A percentile compares a stretch with the other conserved stretches of the same genome.
Evolutionary conservation across 2,888 invertebrate genomes (phyloP).

Genomic region (Marasmarcha lunaedactyla): DNA sequence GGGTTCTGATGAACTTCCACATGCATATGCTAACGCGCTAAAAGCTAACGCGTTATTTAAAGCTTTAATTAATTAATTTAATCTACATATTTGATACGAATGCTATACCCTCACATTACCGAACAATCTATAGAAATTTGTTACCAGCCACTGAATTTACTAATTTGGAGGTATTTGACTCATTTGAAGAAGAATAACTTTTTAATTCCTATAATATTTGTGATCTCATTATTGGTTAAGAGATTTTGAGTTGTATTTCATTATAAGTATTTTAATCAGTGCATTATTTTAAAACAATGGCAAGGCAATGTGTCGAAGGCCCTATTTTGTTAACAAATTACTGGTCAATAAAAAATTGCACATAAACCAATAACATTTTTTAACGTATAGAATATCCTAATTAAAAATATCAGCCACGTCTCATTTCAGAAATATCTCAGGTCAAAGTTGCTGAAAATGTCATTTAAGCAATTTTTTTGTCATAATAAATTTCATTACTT

Average conservation of each 20-base stretch:
- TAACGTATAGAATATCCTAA: too few relatives aligned
- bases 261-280: background rate
- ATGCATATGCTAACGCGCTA: background rate
- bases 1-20: background rate
- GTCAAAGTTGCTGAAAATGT: too few relatives aligned
- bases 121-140: slow-evolving; percentile 1
- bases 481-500: too few relatives aligned
- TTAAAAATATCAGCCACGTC: too few relatives aligned
- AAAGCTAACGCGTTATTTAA: background rate
- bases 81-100: slow-evolving; percentile 1
- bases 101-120: slow-evolving; percentile 1
- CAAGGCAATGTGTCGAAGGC: background rate
- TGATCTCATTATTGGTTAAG: background rate
- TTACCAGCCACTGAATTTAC: background rate
- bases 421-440: too few relatives aligned
- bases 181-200: background rate
- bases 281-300: background rate
- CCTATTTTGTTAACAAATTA: background rate
- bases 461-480: too few relatives aligned
- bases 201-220: background rate
- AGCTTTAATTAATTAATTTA: background rate
- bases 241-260: background rate
- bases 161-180: background rate
- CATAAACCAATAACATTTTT: too few relatives aligned
- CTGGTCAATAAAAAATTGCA: too few relatives aligned